Evolutionary conservation across 2,797 vertebrate genomes (phyloP).

Genomic region (Notoglanidium macrostoma): DNA sequence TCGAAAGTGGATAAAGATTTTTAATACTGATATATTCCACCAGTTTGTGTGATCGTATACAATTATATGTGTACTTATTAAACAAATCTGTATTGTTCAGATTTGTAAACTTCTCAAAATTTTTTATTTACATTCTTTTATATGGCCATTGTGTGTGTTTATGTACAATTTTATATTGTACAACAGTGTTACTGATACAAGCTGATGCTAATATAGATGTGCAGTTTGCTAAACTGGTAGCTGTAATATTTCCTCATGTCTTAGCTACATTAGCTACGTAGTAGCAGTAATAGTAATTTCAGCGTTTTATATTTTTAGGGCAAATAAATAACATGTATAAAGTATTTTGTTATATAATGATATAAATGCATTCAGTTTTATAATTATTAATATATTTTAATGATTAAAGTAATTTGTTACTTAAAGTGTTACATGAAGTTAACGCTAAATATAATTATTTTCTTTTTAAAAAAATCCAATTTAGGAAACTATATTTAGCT

Average conservation of each 20-base stretch:
- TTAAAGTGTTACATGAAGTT: background rate
- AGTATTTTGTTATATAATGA: background rate
- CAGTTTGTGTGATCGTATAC: too few relatives aligned
- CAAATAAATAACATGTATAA: background rate
- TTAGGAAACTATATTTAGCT: background rate
- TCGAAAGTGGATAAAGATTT: too few relatives aligned
- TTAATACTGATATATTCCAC: too few relatives aligned
- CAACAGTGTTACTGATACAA: too few relatives aligned
- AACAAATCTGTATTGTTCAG: too few relatives aligned
- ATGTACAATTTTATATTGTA: too few relatives aligned
- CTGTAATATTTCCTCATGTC: background rate
- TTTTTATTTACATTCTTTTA: too few relatives aligned
- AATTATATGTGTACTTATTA: too few relatives aligned
- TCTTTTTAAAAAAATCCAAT: background rate
- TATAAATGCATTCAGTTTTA: background rate
- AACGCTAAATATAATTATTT: background rate
- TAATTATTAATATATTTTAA: background rate
- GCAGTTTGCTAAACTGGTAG: background rate
- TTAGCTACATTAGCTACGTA: too few relatives aligned
- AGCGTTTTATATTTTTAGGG: background rate
- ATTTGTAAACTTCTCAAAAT: background rate
- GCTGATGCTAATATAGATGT: too few relatives aligned
- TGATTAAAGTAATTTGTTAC: background rate
- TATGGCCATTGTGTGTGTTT: too few relatives aligned
- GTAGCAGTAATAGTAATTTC: too few relatives aligned